These are phyloP conservation scores for Panonychus citri DNA, from an alignment of 1,140 invertebrate genomes.

Conservation along the genomic window DNA sequence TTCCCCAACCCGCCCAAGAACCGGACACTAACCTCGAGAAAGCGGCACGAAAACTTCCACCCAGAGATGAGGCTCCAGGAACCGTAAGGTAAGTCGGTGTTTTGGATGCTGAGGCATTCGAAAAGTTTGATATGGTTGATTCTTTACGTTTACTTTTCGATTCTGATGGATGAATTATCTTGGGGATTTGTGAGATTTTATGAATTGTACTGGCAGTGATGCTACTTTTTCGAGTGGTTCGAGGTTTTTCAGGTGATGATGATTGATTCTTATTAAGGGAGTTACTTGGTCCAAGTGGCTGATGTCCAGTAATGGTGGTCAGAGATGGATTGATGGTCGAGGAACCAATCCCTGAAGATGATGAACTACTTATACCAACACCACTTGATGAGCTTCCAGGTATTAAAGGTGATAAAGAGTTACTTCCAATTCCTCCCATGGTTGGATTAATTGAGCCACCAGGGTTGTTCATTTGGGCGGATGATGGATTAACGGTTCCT, in stretches of 20 bases:
- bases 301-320: no score
- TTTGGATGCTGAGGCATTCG: not conserved
- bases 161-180: slow-evolving; percentile 8
- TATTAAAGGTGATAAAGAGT: not conserved
- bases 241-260: slow-evolving; percentile 1
- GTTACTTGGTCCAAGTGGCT: slow-evolving; percentile 28
- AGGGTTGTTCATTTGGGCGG: slow-evolving; percentile 66
- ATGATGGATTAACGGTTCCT: slow-evolving; percentile 41
- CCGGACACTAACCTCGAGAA: slow-evolving; percentile 8
- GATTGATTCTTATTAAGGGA: not conserved
- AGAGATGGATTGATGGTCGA: not conserved
- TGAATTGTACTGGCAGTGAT: slow-evolving; percentile 10
- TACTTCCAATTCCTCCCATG: slow-evolving; percentile 22
- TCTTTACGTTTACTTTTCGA: slow-evolving; percentile 8
- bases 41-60: slow-evolving; percentile 8
- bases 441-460: slow-evolving; percentile 44
- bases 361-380: not conserved
- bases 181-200: slow-evolving; percentile 9
- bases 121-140: slow-evolving; percentile 2
- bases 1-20: slow-evolving; percentile 30
- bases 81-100: slow-evolving; percentile 10
- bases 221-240: slow-evolving; percentile 1
- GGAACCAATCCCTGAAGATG: not conserved
- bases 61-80: slow-evolving; percentile 1
- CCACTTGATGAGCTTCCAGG: not conserved